Base-by-base conservation (phyloP, 2,888 invertebrate genomes). In the Cyclophora punctaria region DNA sequence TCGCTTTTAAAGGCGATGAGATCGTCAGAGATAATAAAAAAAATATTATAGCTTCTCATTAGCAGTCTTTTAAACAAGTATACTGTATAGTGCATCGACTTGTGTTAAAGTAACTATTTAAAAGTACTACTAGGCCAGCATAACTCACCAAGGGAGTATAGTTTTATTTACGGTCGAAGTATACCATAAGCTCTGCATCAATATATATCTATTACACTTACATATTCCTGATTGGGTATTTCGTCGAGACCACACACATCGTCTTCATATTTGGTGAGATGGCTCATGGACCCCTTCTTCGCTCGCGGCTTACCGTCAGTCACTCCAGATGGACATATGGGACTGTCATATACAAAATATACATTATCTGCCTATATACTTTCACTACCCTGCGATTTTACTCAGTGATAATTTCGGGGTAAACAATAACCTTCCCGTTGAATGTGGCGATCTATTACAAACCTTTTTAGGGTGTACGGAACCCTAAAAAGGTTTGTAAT, bases 201-300 rank as follows among this genome's bases (percentile, higher is more conserved):
- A 42, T 4, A 42, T 4, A 7, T 5, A 3, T 20, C 2, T 5
- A 49, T 3, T 45, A 51, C 20, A 7, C 75, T 73, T 48, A 87
- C 87, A 53, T 84, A 81, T 60, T 86, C 80, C 0, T 79, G 83
- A 49, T 56, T 71, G 3, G 83, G 83, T 63, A 84, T 81, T 46
- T 85, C 85, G 52, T 87, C 86, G 2, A 83, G 62, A 0, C 83
- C 85, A 56, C 86, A 86, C 0, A 66, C 56, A 0, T 70, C 69
- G 48, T 80, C 82, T 35, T 82, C 77, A 33, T 20, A 20, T 20
- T 77, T 75, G 35, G 60, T 63, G 2, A 67, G 3, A 55, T 66
- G 61, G 52, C 70, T 77, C 49, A 70, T 3, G 58, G 60, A 1
- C 66, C 65, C 50, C 63, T 71, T 49, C 79, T 64, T 37, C 20